Conservation (phyloP, 2,113 vertebrate species). For the Caracal caracal region DNA sequence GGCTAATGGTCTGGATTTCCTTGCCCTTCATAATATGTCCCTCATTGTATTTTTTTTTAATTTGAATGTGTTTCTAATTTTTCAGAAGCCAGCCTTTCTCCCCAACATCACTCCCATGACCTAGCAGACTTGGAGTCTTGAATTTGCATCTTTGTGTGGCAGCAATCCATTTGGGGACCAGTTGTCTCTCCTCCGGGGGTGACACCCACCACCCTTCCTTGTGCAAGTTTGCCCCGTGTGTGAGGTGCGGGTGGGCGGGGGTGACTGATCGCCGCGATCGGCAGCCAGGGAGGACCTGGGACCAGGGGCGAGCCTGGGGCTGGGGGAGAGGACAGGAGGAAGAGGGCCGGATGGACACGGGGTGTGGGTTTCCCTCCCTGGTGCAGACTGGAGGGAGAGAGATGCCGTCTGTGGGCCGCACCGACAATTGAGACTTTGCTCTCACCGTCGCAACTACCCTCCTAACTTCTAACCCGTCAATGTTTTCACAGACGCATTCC, state of each 20-base stretch:
- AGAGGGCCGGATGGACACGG: accelerated
- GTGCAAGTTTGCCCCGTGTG: not conserved
- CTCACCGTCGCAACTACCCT: accelerated
- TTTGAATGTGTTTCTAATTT: not conserved
- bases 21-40: not conserved
- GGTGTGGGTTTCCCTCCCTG: not conserved
- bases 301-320: not conserved
- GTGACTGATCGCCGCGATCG: not conserved
- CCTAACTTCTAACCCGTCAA: too few relatives aligned
- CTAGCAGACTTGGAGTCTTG: not conserved
- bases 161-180: not conserved
- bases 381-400: not conserved
- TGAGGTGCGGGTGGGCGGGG: not conserved
- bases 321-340: too few relatives aligned
- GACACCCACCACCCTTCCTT: not conserved
- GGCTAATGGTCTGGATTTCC: accelerated
- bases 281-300: not conserved
- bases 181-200: not conserved
- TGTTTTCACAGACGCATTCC: not conserved
- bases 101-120: accelerated
- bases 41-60: not conserved
- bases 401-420: accelerated
- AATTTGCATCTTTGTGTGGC: too few relatives aligned
- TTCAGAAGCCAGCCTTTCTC: not conserved
- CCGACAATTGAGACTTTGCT: not conserved